Evolutionary conservation across 2,113 vertebrate species (phyloP), one percentile per base, ranked within the genome.

Genomic region (Daubentonia madagascariensis): DNA sequence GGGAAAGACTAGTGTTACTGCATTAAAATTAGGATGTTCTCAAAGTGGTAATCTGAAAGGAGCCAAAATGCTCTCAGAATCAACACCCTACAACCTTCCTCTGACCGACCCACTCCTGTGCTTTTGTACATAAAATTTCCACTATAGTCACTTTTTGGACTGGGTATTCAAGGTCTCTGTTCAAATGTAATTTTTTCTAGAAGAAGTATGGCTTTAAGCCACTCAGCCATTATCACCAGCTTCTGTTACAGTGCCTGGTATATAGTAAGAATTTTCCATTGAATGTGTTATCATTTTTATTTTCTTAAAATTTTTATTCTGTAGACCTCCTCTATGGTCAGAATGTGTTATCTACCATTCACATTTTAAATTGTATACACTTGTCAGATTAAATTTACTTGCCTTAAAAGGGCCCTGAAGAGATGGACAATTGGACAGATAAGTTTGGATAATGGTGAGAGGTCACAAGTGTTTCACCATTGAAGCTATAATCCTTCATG

Each of bases 1-100:
- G 68, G 25, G 11, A 80, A 93, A 80, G 25, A 37, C 63, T 65
- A 87, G n/a, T 80, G 20, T 85, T 76, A 37, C 50, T 93, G 73
- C 40, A 78, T 90, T 95, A 76, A 96, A 91, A 50, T 75, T 89
- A 65, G 11, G 32, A 93, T 61, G 12, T 87, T 85, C 65, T 63
- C 61, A 78, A 94, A 89, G 14, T 48, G 8, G 28, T 85, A 32
- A 25, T 94, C 17, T 67, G 52, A 63, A 81, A 92, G 35, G 23
- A 94, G 37, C 37, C 63, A 85, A 91, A 57, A 92, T 65, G 6
- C 23, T 95, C 43, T 89, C 40, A 85, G 57, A 85, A 89, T 76
- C 59, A 57, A 80, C 6, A 89, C 35, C 2, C 32, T 45, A 89
- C 17, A 84, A 65, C 14, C 43, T 85, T 72, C 32, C 37, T 75